Percentiles rank a stretch among this genome's conserved stretches.
Conservation (phyloP, 2,888 invertebrate genomes). For the Ophion slaviceki region DNA sequence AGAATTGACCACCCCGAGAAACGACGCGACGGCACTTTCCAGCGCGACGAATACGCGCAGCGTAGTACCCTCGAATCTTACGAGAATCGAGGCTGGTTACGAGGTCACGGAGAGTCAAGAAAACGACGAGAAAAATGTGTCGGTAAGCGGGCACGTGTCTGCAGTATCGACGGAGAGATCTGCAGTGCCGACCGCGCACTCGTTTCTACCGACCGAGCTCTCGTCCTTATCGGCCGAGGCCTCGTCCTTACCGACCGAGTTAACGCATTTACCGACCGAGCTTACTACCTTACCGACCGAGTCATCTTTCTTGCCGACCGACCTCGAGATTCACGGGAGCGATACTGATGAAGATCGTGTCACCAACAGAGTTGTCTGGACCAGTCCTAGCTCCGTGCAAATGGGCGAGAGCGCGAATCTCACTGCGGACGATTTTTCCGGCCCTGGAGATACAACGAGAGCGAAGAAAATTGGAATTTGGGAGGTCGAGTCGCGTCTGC, state of each 20-base stretch:
- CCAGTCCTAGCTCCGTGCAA: conserved; percentile 69
- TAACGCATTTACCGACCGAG: conserved; percentile 57
- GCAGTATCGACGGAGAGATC: not conserved
- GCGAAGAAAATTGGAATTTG: conserved; percentile 66
- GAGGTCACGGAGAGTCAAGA: not conserved
- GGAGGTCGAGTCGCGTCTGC: conserved; percentile 56
- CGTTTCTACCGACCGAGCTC: not conserved
- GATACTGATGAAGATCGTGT: conserved; percentile 66
- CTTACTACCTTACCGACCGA: conserved; percentile 54
- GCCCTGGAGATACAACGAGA: conserved; percentile 59
- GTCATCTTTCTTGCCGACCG: conserved; percentile 56
- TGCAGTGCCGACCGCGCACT: not conserved
- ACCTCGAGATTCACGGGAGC: conserved; percentile 69
- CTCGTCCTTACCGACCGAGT: conserved; percentile 34
- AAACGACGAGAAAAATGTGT: not conserved
- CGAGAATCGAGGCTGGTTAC: conserved; percentile 17
- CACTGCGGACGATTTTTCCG: conserved; percentile 69
- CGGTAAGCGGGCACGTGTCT: not conserved
- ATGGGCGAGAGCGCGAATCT: not conserved
- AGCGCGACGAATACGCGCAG: conserved; percentile 55
- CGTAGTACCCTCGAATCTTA: conserved; percentile 48
- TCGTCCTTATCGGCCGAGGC: not conserved
- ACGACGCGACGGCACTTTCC: conserved; percentile 57
- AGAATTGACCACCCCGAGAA: conserved; percentile 55
- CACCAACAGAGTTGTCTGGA: conserved; percentile 75